Evolutionary conservation across 2,888 invertebrate species (phyloP), one percentile per base, ranked within the genome.

Genomic region (Sminthurides aquaticus): DNA sequence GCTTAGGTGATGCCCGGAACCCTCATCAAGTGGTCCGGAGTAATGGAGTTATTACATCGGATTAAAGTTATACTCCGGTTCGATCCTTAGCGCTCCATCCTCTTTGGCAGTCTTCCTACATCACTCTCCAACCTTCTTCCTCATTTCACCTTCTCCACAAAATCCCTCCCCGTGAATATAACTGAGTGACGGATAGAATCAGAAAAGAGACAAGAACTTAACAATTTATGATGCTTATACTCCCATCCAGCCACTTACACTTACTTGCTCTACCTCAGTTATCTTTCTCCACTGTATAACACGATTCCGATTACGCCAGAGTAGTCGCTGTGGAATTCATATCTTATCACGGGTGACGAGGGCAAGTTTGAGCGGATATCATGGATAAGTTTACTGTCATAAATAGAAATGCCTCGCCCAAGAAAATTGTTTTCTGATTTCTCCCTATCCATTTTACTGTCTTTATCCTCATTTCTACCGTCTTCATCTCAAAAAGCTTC

Each of bases 1-100:
- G 54, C 27, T 20, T 63, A 58, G 64, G 62, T 66, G 70, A 66
- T 66, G 65, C 67, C 64, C 67, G 70, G 52, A 67, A 56, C 61
- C 62, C 68, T 49, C 70, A 70, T 69, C 69, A 67, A 59, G 52
- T 56, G 57, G 58, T 62, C 64, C 64, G 70, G 61, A 66, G 66
- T 66, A 70, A 69, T 67, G 69, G 67, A 66, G 66, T 66, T 65
- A 67, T 70, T 67, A 67, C 68, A 64, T 69, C 69, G 67, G 69
- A 69, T 69, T 69, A 65, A 65, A 65, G 56, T 65, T 69, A 65
- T 69, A 66, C 67, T 60, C 56, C 61, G 60, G 62, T 54, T 65
- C 43, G 43, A 34, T 34, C 43, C 43, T 34, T 15, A 34, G 43
- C 43, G 8, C 8, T 5, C 15, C 15, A 15, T 15, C 5, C 8